These are phyloP conservation scores for Xiphophorus hellerii DNA, from an alignment of 2,113 vertebrate genomes.

Conservation along the genomic window DNA sequence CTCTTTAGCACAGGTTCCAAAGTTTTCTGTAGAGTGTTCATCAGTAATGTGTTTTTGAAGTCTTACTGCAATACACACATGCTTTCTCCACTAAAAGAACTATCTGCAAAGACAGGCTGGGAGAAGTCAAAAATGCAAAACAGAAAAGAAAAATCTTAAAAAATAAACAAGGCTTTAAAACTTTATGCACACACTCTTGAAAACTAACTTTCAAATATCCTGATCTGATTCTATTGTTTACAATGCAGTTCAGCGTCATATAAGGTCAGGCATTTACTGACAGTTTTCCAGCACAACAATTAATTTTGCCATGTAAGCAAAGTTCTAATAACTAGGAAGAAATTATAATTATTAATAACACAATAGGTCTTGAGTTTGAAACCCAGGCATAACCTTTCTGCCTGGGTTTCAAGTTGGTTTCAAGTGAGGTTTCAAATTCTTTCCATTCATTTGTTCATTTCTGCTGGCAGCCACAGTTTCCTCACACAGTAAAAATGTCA, in stretches of 20 bases:
- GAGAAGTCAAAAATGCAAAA: neutral
- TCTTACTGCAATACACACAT: neutral
- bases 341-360: neutral
- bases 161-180: neutral
- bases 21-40: slow-evolving; percentile 11
- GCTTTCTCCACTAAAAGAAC: neutral
- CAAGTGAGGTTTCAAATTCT: neutral
- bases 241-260: neutral
- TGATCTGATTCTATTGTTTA: neutral
- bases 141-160: neutral
- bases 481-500: neutral
- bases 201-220: neutral
- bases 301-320: too few species aligned
- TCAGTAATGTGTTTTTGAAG: slow-evolving; percentile 6
- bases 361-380: neutral
- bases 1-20: slow-evolving; percentile 16
- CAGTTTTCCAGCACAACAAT: neutral
- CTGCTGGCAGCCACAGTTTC: neutral
- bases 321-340: neutral
- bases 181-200: neutral
- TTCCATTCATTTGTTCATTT: neutral
- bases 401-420: neutral
- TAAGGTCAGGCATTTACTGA: neutral
- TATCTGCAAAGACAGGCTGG: neutral
- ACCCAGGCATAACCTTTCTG: neutral